Base-by-base conservation (phyloP, 2,888 invertebrate species). In the Nemotelus nigrinus region DNA sequence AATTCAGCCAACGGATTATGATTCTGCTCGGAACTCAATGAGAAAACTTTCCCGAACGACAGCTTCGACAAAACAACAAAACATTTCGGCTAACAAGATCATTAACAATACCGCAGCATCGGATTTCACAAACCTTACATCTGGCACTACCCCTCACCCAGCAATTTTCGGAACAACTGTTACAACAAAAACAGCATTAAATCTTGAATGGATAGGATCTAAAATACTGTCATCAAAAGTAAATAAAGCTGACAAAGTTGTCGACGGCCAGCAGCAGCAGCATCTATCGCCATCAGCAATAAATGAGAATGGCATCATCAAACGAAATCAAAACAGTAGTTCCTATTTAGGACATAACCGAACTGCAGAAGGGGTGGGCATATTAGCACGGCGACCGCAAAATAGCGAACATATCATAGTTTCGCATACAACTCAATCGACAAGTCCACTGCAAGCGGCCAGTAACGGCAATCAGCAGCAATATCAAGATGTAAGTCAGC, bases 131-230 rank as follows among this genome's bases (percentile, higher is more conserved):
- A 44, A 43, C 64, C 43, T 44, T 8, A 60, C 53, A 44, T 65
- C 64, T n/a, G 55, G 25, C 4, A 64, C 44, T 58, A 58, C 47
- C 10, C 41, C 50, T 48, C 39, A 8, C 5, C 7, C 50, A 60
- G 7, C 63, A 60, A 48, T 85, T 84, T 76, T 82, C 84, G 71
- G 83, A 83, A 63, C 71, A 85, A 80, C 85, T 85, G 58, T 77
- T 65, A 74, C 79, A 70, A 78, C 60, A 76, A 78, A 70, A 70
- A 44, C 48, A 68, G 41, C 53, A 53, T 41, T 39, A 68, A 45
- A 55, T 70, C 70, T 70, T 50, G 47, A 25, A 10, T 39, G 70
- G 55, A 70, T 70, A 43, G 43, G 25, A 70, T 60, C 79, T 78
- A 77, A 77, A 81, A 77, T 77, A 79, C 81, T 76, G 60, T 60